These are phyloP conservation scores for Noctua pronuba DNA, from an alignment of 2,888 invertebrate species.

Conservation along the genomic window DNA sequence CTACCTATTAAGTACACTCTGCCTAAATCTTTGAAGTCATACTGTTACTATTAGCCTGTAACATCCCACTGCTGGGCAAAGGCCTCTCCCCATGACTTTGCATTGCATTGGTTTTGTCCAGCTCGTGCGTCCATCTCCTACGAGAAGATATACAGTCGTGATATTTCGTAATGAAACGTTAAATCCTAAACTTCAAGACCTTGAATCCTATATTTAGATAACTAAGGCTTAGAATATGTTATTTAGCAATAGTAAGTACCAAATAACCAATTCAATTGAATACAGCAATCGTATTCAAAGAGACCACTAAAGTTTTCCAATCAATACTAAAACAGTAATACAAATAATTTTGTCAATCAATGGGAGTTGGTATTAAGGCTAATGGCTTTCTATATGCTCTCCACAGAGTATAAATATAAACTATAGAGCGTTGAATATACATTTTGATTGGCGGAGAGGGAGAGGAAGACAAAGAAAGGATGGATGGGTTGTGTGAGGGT, in stretches of 20 bases:
- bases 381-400: not conserved
- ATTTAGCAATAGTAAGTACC: no score
- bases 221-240: not conserved
- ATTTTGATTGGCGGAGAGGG: not conserved
- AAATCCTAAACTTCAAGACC: not conserved
- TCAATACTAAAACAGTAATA: slow-evolving; percentile 19
- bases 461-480: not conserved
- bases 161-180: not conserved
- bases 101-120: no score
- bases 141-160: not conserved
- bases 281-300: slow-evolving; percentile 13
- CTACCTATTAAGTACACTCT: not conserved
- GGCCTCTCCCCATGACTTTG: no score
- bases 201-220: not conserved
- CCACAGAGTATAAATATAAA: slow-evolving; percentile 8
- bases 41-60: no score
- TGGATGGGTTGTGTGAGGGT: not conserved
- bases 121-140: no score
- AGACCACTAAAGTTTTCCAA: slow-evolving; percentile 30
- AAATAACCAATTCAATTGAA: slow-evolving; percentile 10
- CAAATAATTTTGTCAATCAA: slow-evolving; percentile 32
- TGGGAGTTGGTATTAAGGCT: slow-evolving; percentile 10
- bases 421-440: not conserved
- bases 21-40: no score
- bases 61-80: no score